A percentile compares a stretch with the other conserved stretches of the same genome.
These are phyloP conservation scores for Acleris emargana DNA, from an alignment of 2,888 invertebrate genomes.

Conservation along the genomic window DNA sequence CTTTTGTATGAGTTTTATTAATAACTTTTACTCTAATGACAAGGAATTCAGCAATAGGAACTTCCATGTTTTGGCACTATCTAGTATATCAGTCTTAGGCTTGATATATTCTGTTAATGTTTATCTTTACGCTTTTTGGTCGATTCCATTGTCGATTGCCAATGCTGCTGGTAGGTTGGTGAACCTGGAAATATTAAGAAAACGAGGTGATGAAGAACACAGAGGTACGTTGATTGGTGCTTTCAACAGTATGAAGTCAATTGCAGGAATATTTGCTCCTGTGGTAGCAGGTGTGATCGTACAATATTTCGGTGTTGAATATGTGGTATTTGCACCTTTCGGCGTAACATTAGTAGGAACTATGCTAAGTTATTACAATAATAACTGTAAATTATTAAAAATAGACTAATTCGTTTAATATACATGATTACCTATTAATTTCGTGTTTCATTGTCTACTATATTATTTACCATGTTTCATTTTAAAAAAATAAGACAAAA, in stretches of 20 bases:
- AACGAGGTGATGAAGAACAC: constrained; percentile 76
- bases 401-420: constrained; percentile 49
- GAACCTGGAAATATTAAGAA: constrained; percentile 84
- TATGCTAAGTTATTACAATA: constrained; percentile 62
- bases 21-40: constrained; percentile 78
- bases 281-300: constrained; percentile 83
- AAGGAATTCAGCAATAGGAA: constrained; percentile 76
- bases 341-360: constrained; percentile 67
- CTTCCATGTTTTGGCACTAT: constrained; percentile 81
- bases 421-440: background rate
- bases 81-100: constrained; percentile 75
- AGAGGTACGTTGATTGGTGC: constrained; percentile 86
- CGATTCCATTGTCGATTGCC: constrained; percentile 82
- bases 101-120: constrained; percentile 78
- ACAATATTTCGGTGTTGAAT: constrained; percentile 77
- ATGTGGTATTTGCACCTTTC: constrained; percentile 75
- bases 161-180: constrained; percentile 83
- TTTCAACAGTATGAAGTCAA: constrained; percentile 85
- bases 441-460: too few relatives aligned
- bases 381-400: constrained; percentile 57
- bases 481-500: too few relatives aligned
- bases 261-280: constrained; percentile 85
- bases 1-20: constrained; percentile 80
- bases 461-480: too few relatives aligned
- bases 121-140: constrained; percentile 72